Conservation (phyloP, 2,797 vertebrate genomes). For the Discoglossus pictus region DNA sequence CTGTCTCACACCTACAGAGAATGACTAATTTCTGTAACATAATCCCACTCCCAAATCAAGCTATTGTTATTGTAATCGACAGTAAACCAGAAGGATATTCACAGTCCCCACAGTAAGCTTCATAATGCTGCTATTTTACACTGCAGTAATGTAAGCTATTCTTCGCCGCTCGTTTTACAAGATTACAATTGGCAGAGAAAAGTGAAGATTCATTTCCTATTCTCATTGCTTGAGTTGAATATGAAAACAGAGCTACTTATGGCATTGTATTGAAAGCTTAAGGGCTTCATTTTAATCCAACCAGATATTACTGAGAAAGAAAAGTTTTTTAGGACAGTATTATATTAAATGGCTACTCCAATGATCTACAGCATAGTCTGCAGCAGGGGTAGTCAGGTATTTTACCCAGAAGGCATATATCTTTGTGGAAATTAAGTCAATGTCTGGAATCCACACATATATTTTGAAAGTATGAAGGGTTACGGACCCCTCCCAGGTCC, state of each 20-base stretch:
- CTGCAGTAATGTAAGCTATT: background rate
- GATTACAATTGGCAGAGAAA: background rate
- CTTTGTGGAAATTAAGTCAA: too few species aligned
- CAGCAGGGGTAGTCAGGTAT: too few species aligned
- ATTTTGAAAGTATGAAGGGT: too few species aligned
- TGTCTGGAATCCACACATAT: too few species aligned
- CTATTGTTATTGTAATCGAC: background rate
- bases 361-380: too few species aligned
- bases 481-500: too few species aligned
- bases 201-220: background rate
- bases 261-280: too few species aligned
- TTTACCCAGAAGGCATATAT: too few species aligned
- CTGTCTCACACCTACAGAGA: background rate
- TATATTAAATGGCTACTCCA: too few species aligned
- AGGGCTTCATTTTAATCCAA: too few species aligned
- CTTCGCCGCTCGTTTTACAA: background rate
- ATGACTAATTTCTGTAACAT: constrained; percentile 22
- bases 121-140: background rate
- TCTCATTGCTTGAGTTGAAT: background rate
- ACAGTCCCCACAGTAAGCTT: background rate
- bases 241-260: background rate
- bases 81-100: constrained; percentile 16
- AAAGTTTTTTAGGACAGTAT: too few species aligned
- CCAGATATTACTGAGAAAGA: too few species aligned
- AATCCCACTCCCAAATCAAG: constrained; percentile 1